These are phyloP conservation scores for Blastobasis lacticolella DNA, from an alignment of 2,888 invertebrate species.

Conservation along the genomic window DNA sequence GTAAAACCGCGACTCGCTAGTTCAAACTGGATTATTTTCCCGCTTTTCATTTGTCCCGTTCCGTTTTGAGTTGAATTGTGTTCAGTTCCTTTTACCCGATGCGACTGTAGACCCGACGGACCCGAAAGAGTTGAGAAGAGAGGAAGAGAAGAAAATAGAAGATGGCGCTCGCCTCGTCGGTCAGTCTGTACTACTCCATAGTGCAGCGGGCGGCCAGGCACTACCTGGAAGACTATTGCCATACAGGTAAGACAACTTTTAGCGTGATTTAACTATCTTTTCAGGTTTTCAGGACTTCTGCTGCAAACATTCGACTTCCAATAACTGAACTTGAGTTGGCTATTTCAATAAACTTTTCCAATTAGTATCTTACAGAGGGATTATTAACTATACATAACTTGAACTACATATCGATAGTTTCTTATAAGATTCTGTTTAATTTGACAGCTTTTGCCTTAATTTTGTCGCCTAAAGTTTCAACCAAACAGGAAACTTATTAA, in stretches of 20 bases:
- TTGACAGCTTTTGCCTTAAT: too few relatives aligned
- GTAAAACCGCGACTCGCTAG: constrained; percentile 59
- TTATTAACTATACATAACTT: too few relatives aligned
- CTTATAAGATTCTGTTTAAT: too few relatives aligned
- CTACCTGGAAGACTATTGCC: constrained; percentile 79
- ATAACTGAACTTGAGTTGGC: too few relatives aligned
- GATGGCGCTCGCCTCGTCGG: constrained; percentile 78
- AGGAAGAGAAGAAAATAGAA: constrained; percentile 44
- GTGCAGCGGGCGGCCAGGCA: constrained; percentile 80
- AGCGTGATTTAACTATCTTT: background rate
- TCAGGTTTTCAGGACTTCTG: background rate
- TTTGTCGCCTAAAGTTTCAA: too few relatives aligned
- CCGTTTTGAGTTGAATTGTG: constrained; percentile 42
- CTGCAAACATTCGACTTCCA: too few relatives aligned
- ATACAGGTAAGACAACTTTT: constrained; percentile 67
- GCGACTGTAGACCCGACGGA: constrained; percentile 41
- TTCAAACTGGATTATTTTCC: constrained; percentile 61
- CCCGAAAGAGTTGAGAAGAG: constrained; percentile 21
- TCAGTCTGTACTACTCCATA: constrained; percentile 80
- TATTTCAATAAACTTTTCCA: too few relatives aligned
- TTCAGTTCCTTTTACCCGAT: constrained; percentile 47
- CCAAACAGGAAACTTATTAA: too few relatives aligned
- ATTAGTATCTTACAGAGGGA: too few relatives aligned
- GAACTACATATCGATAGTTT: too few relatives aligned
- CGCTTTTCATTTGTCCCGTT: constrained; percentile 19